Percentiles rank a stretch among this genome's conserved stretches.
Conservation (phyloP, 2,888 invertebrate genomes). For the Siphonodentalium dalli region DNA sequence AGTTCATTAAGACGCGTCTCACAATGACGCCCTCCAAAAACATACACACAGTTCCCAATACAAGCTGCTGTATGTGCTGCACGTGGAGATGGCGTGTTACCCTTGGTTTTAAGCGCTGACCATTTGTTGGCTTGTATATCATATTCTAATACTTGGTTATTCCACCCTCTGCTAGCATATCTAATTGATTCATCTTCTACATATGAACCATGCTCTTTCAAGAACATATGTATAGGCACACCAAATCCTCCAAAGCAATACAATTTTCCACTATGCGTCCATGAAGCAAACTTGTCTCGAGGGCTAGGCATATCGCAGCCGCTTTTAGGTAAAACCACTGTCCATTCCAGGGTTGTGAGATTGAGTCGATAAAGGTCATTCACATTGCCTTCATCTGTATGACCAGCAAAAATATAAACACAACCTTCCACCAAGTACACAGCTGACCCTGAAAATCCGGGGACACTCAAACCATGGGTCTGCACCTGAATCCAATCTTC, state of each 20-base stretch:
- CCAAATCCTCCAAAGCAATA: slow-evolving; percentile 59
- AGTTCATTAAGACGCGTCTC: slow-evolving; percentile 64
- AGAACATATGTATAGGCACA: slow-evolving; percentile 22
- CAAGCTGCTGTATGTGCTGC: slow-evolving; percentile 66
- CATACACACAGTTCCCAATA: slow-evolving; percentile 53
- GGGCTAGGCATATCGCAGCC: slow-evolving; percentile 38
- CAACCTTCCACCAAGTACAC: slow-evolving; percentile 44
- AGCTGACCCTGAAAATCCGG: slow-evolving; percentile 55
- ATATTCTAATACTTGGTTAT: slow-evolving; percentile 53
- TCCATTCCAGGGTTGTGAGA: slow-evolving; percentile 49
- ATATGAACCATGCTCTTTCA: slow-evolving; percentile 34
- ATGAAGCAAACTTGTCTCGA: slow-evolving; percentile 52
- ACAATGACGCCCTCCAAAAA: slow-evolving; percentile 67
- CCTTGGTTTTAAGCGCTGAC: slow-evolving; percentile 50
- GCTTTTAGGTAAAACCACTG: slow-evolving; percentile 25
- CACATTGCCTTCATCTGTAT: slow-evolving; percentile 45
- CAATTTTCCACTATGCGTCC: slow-evolving; percentile 44
- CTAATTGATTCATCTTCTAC: slow-evolving; percentile 23
- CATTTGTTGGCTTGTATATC: slow-evolving; percentile 40
- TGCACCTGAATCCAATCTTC: slow-evolving; percentile 45
- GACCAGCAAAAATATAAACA: slow-evolving; percentile 61
- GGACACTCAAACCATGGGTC: slow-evolving; percentile 44
- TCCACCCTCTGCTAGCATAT: slow-evolving; percentile 46
- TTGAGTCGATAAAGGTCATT: slow-evolving; percentile 53
- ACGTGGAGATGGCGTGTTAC: slow-evolving; percentile 62